Percentiles rank a stretch among this genome's conserved stretches.
phyloP scores from a whole-genome alignment of 1,140 invertebrate species.

The Oryzaephilus surinamensis region DNA sequence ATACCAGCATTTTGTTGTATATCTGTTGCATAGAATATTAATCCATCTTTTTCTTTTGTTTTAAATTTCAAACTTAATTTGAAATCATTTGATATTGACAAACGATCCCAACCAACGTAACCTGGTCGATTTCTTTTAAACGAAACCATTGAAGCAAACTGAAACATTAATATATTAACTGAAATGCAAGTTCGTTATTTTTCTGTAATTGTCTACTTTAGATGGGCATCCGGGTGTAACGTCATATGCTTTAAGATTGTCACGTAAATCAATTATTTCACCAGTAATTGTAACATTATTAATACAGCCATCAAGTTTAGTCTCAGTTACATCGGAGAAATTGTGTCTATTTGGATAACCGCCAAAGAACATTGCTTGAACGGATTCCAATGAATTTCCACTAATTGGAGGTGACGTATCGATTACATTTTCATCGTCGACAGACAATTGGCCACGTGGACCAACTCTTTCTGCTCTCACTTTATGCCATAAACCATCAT shows the following conservation, averaged over 20 bases:
- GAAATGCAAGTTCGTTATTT: background rate
- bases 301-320: constrained; percentile 90
- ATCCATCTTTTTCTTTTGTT: constrained; percentile 61
- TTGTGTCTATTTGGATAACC: constrained; percentile 65
- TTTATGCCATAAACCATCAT: constrained; percentile 76
- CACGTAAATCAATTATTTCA: constrained; percentile 64
- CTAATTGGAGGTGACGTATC: constrained; percentile 32
- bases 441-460: constrained; percentile 53
- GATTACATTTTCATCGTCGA: constrained; percentile 48
- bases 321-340: constrained; percentile 51
- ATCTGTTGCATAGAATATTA: constrained; percentile 66
- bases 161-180: background rate
- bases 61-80: constrained; percentile 85
- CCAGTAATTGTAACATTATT: constrained; percentile 67
- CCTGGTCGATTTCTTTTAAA: constrained; percentile 47
- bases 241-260: constrained; percentile 66
- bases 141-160: constrained; percentile 45
- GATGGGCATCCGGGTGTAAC: constrained; percentile 76
- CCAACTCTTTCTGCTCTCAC: constrained; percentile 59
- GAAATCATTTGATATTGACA: constrained; percentile 45
- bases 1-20: constrained; percentile 51
- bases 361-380: constrained; percentile 72
- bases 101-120: constrained; percentile 51
- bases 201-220: constrained; percentile 45
- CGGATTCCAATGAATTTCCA: constrained; percentile 28